A percentile compares a stretch with the other conserved stretches of the same genome.
Conservation (phyloP, 2,888 invertebrate species). For the Tetramorium bicarinatum region DNA sequence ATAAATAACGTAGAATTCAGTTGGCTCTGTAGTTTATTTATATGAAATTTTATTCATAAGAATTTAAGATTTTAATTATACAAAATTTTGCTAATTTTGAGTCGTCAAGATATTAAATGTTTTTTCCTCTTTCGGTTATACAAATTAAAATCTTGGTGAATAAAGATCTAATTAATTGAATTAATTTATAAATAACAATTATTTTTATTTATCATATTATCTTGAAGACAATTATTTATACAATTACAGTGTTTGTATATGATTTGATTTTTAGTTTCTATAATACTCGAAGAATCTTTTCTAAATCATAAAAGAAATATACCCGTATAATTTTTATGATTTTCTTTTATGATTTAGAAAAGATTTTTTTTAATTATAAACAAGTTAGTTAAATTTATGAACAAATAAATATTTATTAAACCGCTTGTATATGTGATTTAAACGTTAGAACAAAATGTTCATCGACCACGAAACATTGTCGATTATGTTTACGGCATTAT, state of each 20-base stretch:
- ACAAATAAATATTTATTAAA: neutral
- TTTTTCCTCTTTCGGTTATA: neutral
- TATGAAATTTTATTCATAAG: neutral
- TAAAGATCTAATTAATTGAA: neutral
- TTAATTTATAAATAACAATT: neutral
- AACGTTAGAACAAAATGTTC: neutral
- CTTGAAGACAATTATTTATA: neutral
- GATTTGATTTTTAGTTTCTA: slow-evolving; percentile 11
- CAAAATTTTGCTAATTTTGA: neutral
- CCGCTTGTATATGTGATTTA: neutral
- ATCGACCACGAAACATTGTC: neutral
- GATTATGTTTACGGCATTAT: neutral
- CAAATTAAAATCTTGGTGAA: slow-evolving; percentile 7
- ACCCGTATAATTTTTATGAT: neutral
- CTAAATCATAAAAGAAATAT: neutral
- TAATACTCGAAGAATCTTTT: neutral
- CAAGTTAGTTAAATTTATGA: neutral
- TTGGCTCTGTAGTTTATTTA: neutral
- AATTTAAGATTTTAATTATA: neutral
- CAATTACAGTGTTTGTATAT: neutral
- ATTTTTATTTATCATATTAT: no score
- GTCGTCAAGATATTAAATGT: neutral
- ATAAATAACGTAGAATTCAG: neutral
- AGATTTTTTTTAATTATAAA: no score
- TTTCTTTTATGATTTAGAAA: no score